These are phyloP conservation scores for Diachasmimorpha longicaudata DNA, from an alignment of 1,140 invertebrate species.

Conservation along the genomic window DNA sequence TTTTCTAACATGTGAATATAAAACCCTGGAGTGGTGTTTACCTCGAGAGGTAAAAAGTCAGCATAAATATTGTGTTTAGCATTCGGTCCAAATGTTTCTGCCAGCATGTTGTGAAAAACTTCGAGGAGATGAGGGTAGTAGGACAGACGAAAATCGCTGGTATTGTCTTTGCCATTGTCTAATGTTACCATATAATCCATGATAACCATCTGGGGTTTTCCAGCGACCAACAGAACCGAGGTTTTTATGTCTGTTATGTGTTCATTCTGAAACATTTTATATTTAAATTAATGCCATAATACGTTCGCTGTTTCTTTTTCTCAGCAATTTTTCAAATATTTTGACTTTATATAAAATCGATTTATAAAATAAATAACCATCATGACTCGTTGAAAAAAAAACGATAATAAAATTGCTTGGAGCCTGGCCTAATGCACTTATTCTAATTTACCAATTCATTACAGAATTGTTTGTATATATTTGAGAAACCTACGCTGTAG, in stretches of 20 bases:
- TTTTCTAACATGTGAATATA: conserved; percentile 87
- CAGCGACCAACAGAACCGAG: conserved; percentile 77
- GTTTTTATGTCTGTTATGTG: conserved; percentile 83
- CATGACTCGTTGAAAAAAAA: too few relatives aligned
- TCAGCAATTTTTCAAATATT: background rate
- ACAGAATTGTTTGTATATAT: background rate
- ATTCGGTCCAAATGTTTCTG: conserved; percentile 72
- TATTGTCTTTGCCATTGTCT: conserved; percentile 53
- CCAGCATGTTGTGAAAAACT: conserved; percentile 73
- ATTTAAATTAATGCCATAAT: conserved; percentile 19
- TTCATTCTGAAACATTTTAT: conserved; percentile 69
- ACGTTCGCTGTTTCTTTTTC: conserved; percentile 16
- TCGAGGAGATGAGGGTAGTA: conserved; percentile 84
- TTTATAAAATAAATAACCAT: too few relatives aligned
- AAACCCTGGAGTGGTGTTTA: conserved; percentile 74
- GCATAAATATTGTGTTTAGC: conserved; percentile 76
- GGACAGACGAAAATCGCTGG: conserved; percentile 78
- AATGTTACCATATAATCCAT: conserved; percentile 79
- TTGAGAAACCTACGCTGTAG: conserved; percentile 77
- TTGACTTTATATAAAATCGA: too few relatives aligned
- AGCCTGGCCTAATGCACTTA: too few relatives aligned
- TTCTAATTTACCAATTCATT: too few relatives aligned
- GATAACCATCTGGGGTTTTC: conserved; percentile 75
- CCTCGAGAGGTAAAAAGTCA: conserved; percentile 77
- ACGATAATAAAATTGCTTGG: too few relatives aligned